These are phyloP conservation scores for Onychomys torridus DNA, from an alignment of 2,797 vertebrate species.

Conservation along the genomic window DNA sequence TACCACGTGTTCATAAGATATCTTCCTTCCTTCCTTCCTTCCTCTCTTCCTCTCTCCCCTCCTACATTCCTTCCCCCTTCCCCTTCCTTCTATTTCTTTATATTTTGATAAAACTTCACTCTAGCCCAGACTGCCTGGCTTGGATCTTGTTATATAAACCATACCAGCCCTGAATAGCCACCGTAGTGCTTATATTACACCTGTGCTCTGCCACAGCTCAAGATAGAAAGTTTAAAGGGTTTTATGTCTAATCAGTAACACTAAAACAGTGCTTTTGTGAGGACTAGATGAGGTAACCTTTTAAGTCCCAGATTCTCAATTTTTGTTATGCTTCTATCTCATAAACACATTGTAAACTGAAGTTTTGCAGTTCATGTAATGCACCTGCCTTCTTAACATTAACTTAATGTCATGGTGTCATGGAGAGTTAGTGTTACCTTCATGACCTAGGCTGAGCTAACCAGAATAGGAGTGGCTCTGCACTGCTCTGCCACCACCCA, in stretches of 20 bases:
- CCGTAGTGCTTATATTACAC: not conserved
- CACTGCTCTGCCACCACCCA: no score
- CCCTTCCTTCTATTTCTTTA: not conserved
- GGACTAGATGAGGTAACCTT: not conserved
- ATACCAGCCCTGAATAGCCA: not conserved
- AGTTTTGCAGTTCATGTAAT: not conserved
- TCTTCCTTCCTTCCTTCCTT: not conserved
- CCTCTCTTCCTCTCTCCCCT: not conserved
- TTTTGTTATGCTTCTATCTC: not conserved
- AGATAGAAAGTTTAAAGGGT: not conserved
- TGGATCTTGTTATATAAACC: not conserved
- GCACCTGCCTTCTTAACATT: not conserved
- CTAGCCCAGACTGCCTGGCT: not conserved
- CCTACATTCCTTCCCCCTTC: not conserved
- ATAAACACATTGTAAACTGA: not conserved
- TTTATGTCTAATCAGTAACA: not conserved
- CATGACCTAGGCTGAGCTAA: not conserved
- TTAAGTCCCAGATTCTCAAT: not conserved
- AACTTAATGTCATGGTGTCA: not conserved
- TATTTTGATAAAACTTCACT: not conserved
- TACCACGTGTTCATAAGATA: not conserved
- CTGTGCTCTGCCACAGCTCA: not conserved
- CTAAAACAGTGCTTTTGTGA: not conserved
- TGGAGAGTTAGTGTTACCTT: not conserved
- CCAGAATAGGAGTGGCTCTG: not conserved